phyloP scores from a whole-genome alignment of 1,140 invertebrate species.

The Cyclargus thomasi region DNA sequence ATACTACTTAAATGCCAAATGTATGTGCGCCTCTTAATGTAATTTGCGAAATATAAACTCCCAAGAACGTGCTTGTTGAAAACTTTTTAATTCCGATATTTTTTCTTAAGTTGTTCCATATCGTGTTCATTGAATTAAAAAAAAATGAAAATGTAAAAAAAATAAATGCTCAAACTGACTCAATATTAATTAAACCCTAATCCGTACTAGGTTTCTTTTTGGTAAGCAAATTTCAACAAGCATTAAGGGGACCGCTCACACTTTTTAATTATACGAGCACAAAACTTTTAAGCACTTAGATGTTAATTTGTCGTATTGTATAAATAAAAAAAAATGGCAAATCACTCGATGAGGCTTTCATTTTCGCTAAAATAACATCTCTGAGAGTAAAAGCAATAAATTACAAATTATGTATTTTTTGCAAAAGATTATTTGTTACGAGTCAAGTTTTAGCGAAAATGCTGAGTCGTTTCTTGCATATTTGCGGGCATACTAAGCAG shows the following conservation, averaged over 20 bases:
- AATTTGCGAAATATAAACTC: slow-evolving; percentile 39
- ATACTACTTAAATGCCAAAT: slow-evolving; percentile 27
- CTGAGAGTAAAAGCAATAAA: background rate
- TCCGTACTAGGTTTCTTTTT: too few relatives aligned
- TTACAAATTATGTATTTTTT: background rate
- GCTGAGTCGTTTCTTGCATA: background rate
- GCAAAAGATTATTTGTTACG: background rate
- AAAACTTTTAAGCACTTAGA: slow-evolving; percentile 47
- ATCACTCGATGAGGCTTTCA: background rate
- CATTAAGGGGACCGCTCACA: slow-evolving; percentile 20
- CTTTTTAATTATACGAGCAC: slow-evolving; percentile 41
- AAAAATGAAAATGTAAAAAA: too few relatives aligned
- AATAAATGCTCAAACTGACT: too few relatives aligned
- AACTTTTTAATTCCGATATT: background rate
- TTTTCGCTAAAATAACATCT: background rate
- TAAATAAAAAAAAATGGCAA: background rate
- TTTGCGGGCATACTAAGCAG: background rate
- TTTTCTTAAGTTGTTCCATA: too few relatives aligned
- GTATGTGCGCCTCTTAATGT: slow-evolving; percentile 46
- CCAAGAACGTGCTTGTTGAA: background rate
- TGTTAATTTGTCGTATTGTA: slow-evolving; percentile 35
- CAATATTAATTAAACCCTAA: too few relatives aligned
- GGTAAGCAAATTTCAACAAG: background rate
- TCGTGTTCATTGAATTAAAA: too few relatives aligned
- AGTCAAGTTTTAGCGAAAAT: background rate